A percentile compares a stretch with the other conserved stretches of the same genome.
Conservation (phyloP, 2,113 vertebrate species). For the Lamprologus sp. region DNA sequence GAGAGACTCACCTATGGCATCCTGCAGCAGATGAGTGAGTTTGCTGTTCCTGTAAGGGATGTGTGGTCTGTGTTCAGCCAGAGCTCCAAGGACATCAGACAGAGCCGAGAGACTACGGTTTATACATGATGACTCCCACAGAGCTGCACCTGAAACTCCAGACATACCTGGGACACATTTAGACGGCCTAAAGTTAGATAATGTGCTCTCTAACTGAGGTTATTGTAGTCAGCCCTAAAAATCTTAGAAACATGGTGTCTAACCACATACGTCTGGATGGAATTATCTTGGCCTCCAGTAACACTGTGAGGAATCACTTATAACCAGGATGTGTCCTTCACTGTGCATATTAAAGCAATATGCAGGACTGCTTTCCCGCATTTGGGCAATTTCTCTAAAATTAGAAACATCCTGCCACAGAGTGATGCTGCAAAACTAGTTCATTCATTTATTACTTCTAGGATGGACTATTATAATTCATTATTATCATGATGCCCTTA, state of each 20-base stretch:
- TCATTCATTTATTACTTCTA: neutral
- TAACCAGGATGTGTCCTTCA: neutral
- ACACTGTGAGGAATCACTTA: neutral
- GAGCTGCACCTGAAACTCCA: slow-evolving; percentile 69
- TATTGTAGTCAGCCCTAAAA: neutral
- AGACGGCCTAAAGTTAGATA: neutral
- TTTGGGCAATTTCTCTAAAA: neutral
- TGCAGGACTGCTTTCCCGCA: neutral
- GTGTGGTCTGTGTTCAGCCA: slow-evolving; percentile 74
- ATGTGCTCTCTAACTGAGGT: neutral
- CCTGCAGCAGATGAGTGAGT: slow-evolving; percentile 82
- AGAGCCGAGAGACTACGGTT: slow-evolving; percentile 82
- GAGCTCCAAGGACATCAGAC: slow-evolving; percentile 77
- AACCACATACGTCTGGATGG: neutral
- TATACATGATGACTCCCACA: slow-evolving; percentile 79
- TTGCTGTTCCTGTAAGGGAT: slow-evolving; percentile 83
- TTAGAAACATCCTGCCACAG: neutral
- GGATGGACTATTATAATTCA: neutral
- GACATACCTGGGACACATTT: slow-evolving; percentile 69
- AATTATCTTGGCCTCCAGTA: neutral
- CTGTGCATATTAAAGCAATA: neutral
- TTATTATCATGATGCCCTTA: neutral
- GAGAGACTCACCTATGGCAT: slow-evolving; percentile 63
- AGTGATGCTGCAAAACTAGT: neutral
- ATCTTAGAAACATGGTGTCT: neutral